Base-by-base conservation (phyloP, 2,888 invertebrate genomes). In the Xanthostigma xanthostigma region DNA sequence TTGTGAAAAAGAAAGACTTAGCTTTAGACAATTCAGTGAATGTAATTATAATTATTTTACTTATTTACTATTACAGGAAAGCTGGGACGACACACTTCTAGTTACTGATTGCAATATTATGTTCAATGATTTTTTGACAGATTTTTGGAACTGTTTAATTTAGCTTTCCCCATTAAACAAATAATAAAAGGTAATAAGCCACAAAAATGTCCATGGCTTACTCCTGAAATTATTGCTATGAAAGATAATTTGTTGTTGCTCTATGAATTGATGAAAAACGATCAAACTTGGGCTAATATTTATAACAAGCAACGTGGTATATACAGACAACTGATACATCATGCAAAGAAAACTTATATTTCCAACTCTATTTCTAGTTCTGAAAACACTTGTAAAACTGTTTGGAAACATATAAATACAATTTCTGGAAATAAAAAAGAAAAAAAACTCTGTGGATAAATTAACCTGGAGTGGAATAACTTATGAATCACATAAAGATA, bases 61-160 rank as follows among this genome's bases (percentile, higher is more conserved):
- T 9, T 13, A 14, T 2, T 36, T 13, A 45, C 27, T 45, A 14
- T 2, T 33, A 2, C 2, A 45, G 10, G 38, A 45, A 45, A 14
- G 33, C 14, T 45, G 45, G 45, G n/a, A 27, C 11, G 14, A 45
- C 38, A 34, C 39, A 35, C 39, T 36, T 14, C 34, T 33, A 8
- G 11, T 12, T 12, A 36, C 38, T 36, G 37, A 37, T 38, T 38
- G 38, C 13, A 45, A 45, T 37, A 38, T 33, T 38, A 35, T 38
- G 38, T 45, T 45, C 38, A 45, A 45, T 38, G 38, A 45, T 5
- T 45, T 45, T 38, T 11, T 45, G 17, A 45, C 10, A 37, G 39
- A 9, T 45, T 45, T 38, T 17, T 45, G 11, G 33, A 38, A 5
- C 27, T 39, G 2, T 45, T 14, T 45, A 11, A 38, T 10, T 27